Percentiles rank a stretch among this genome's conserved stretches.
Evolutionary conservation across 2,888 invertebrate genomes (phyloP).

Genomic region (Digitonthophagus gazella): DNA sequence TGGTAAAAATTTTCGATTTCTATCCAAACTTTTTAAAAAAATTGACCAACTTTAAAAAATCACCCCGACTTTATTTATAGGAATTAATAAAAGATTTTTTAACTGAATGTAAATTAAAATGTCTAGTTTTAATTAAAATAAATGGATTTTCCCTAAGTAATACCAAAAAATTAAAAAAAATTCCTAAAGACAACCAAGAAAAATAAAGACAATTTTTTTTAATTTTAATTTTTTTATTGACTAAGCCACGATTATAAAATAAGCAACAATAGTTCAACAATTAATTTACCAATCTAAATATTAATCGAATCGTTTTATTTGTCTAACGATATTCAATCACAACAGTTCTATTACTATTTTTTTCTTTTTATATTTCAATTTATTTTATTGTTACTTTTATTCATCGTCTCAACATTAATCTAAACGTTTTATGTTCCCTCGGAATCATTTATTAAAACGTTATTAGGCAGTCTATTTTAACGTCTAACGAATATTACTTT

Average conservation of each 20-base stretch:
- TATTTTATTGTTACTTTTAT: constrained; percentile 25
- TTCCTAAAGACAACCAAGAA: too few species aligned
- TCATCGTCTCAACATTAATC: constrained; percentile 34
- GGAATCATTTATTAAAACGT: constrained; percentile 30
- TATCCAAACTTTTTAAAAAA: too few species aligned
- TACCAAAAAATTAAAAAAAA: too few species aligned
- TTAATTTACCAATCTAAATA: not conserved
- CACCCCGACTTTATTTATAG: too few species aligned
- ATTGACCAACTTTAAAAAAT: too few species aligned
- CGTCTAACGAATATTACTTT: constrained; percentile 11
- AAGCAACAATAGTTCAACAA: constrained; percentile 37
- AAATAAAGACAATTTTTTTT: not conserved
- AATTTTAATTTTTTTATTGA: constrained; percentile 20
- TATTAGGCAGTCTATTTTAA: constrained; percentile 37
- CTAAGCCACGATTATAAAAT: constrained; percentile 39
- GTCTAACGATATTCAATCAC: constrained; percentile 31
- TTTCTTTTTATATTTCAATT: constrained; percentile 24
- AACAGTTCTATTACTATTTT: constrained; percentile 12
- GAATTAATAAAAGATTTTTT: too few species aligned
- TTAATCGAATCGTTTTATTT: constrained; percentile 12
- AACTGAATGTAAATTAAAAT: too few species aligned
- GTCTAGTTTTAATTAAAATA: too few species aligned
- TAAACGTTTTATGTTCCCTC: constrained; percentile 37
- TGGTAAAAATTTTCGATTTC: too few species aligned
- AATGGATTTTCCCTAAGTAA: too few species aligned